These are phyloP conservation scores for Emmelina monodactyla DNA, from an alignment of 2,888 invertebrate genomes.

Conservation along the genomic window DNA sequence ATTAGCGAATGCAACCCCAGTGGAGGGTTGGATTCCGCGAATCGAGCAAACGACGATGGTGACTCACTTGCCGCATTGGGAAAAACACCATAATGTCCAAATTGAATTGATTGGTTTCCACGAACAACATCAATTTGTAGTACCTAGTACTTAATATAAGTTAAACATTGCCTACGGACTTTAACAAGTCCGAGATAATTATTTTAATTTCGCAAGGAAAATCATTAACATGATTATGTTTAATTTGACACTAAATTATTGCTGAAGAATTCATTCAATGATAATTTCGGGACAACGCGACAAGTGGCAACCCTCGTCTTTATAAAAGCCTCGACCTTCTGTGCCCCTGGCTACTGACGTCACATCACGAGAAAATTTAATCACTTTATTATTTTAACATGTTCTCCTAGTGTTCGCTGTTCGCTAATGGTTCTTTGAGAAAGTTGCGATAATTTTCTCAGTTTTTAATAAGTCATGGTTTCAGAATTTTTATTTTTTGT, in stretches of 20 bases:
- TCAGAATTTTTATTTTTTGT: too few species aligned
- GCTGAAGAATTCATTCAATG: constrained; percentile 7
- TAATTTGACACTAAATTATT: not conserved
- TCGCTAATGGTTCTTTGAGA: too few species aligned
- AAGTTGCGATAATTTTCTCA: too few species aligned
- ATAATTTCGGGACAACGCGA: constrained; percentile 1
- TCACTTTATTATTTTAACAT: not conserved
- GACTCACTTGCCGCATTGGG: constrained; percentile 39
- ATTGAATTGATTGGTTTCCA: not conserved
- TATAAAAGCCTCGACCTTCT: constrained; percentile 27
- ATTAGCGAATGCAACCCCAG: constrained; percentile 52
- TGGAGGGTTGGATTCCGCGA: constrained; percentile 56
- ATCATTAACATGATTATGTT: not conserved
- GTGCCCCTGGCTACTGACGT: constrained; percentile 7
- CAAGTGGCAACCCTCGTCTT: constrained; percentile 25
- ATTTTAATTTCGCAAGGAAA: too few species aligned
- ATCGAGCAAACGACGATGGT: constrained; percentile 22
- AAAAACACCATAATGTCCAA: not conserved
- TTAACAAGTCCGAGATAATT: too few species aligned
- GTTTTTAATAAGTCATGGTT: too few species aligned
- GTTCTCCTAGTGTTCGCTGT: too few species aligned
- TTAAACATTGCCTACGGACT: too few species aligned
- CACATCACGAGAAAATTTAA: not conserved
- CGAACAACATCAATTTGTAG: constrained; percentile 4
- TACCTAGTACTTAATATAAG: too few species aligned